Base-by-base conservation (phyloP, 2,888 invertebrate genomes). In the Pteria penguin region DNA sequence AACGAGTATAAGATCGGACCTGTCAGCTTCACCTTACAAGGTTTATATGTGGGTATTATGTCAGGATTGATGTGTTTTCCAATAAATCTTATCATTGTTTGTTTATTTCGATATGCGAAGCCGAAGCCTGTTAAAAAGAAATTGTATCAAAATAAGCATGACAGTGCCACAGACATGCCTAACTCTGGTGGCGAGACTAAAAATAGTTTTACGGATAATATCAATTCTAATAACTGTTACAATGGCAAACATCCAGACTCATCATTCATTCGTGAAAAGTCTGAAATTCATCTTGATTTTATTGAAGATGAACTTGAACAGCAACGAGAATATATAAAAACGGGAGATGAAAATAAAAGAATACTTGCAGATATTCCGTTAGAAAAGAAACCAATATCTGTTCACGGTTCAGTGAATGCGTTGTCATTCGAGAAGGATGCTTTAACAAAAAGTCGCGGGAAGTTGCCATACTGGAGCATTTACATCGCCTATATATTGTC, bases 21-120 rank as follows among this genome's bases (percentile, higher is more conserved):
- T 22, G 80, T 86, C 18, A 80, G 67, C n/a, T 75, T 86, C 55
- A 76, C 84, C 2, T 72, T 80, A 0, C 82, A 83, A 27, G 86
- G 86, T 29, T 68, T 87, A 5, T 82, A 81, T 65, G 78, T 85
- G 31, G 85, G 85, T 32, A 66, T 86, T 2, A 58, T 79, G 45
- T 81, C 81, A 69, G 84, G 84, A 58, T 45, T 84, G 1, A 79
- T 87, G 61, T 78, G 81, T 2, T 74, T 86, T 1, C 87, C 86
- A 0, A 75, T 84, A 2, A 83, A 81, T 69, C 52, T 86, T 0
- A 45, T 84, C 0, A 84, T 87, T 61, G 81, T 86, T 4, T 54
- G 78, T 32, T 61, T 86, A 18, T 87, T 87, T 80, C 68, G 84
- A 31, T 81, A 81, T 45, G 72, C 85, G 4, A 73, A 71, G 24